phyloP scores from a whole-genome alignment of 2,888 invertebrate species.

The Drosophila paranaensis region DNA sequence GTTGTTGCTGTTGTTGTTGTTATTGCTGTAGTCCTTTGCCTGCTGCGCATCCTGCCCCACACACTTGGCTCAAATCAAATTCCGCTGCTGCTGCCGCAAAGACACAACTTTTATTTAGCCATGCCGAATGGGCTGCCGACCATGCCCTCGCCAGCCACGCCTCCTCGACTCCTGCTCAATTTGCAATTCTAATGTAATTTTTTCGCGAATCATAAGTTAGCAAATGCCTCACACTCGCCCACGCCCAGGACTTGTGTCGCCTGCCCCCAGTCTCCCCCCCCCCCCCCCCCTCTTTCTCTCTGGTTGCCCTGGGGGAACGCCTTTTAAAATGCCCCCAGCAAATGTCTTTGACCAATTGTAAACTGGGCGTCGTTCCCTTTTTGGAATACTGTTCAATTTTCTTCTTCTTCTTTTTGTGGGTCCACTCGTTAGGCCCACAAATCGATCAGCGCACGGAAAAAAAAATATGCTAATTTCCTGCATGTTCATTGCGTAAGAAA shows the following conservation, averaged over 20 bases:
- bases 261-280: neutral
- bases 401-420: constrained; percentile 16
- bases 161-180: constrained; percentile 54
- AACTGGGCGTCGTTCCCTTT: constrained; percentile 24
- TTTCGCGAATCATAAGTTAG: constrained; percentile 81
- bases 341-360: constrained; percentile 67
- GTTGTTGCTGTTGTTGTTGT: too few species aligned
- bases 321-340: constrained; percentile 40
- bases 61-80: constrained; percentile 48
- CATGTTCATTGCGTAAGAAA: constrained; percentile 70
- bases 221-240: constrained; percentile 41
- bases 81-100: constrained; percentile 51
- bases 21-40: constrained; percentile 2
- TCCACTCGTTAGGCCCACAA: constrained; percentile 61
- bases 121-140: constrained; percentile 57
- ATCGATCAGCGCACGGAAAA: constrained; percentile 62
- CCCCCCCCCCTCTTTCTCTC: neutral
- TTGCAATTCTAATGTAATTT: constrained; percentile 84
- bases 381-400: neutral
- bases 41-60: neutral
- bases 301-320: constrained; percentile 32
- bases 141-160: constrained; percentile 11
- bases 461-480: constrained; percentile 72
- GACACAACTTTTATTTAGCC: constrained; percentile 77
- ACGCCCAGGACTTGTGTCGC: constrained; percentile 38